Evolutionary conservation across 2,113 vertebrate genomes (phyloP), one percentile per base, ranked within the genome.

Genomic region (Vulpes lagopus): DNA sequence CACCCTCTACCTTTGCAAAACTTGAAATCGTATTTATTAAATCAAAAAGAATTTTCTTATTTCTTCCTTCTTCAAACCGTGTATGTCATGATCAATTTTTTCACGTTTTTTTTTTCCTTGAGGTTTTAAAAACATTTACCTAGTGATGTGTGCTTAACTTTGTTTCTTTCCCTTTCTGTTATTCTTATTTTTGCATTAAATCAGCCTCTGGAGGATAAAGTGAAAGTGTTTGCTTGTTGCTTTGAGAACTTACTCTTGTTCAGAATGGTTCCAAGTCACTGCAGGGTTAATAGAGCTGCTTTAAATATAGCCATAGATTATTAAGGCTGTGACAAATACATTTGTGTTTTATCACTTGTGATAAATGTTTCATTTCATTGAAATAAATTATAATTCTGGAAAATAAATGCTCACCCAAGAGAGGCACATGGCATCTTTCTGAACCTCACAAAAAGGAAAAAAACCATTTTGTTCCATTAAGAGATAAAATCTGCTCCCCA

Each of bases 261-360:
- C 55, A 91, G 79, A 78, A 62, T 35, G 76, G 11, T 60, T 82
- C 27, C 15, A 51, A 55, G 11, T 93, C 89, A 78, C 22, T 94
- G 4, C 53, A 59, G 74, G 86, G 71, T 96, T 88, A 89, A 51
- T 64, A 91, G 82, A 82, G 59, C 32, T 60, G 53, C 59, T 78
- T 92, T 82, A 81, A 69, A 76, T 64, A 35, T 35, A 95, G 57
- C 23, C 35, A 69, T 74, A 7, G 43, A 32, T 95, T 92, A 84
- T 84, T 71, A 90, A 94, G 60, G 2, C 71, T 86, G 71, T 53
- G 64, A 93, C 60, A 88, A 64, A 85, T 88, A 67, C 60, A 69
- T 74, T 93, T 65, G 60, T 86, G 62, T 93, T 95, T 96, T 95
- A 93, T 93, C 89, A 87, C n/a, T 90, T 82, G 30, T 82, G 85